phyloP scores from a whole-genome alignment of 2,797 vertebrate genomes.

The Siniperca obscura region DNA sequence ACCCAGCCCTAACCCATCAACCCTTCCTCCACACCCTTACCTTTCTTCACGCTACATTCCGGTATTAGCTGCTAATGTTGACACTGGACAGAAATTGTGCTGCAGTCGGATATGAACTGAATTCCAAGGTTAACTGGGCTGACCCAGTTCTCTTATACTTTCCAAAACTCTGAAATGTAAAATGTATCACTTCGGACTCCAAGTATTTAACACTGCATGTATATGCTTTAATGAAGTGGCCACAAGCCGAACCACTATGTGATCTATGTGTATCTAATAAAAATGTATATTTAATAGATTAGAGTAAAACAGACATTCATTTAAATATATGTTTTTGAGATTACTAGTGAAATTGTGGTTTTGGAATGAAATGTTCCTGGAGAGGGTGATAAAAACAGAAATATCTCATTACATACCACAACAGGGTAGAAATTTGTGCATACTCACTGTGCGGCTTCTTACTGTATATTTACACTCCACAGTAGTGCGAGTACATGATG shows the following conservation, averaged over 20 bases:
- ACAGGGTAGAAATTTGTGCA: neutral
- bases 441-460: neutral
- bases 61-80: neutral
- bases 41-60: neutral
- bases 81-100: neutral
- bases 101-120: neutral
- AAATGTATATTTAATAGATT: neutral
- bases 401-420: neutral
- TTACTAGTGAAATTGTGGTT: neutral
- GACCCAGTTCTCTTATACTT: neutral
- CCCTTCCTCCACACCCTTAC: too few species aligned
- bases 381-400: neutral
- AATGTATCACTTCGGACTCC: neutral
- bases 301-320: neutral
- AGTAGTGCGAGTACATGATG: neutral
- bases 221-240: neutral
- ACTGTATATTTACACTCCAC: slow-evolving; percentile 26
- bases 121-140: neutral
- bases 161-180: neutral
- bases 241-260: neutral
- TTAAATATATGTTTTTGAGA: neutral
- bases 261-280: neutral
- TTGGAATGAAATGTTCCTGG: neutral
- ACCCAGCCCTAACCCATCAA: neutral
- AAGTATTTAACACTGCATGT: neutral